These are phyloP conservation scores for Hippasteria phrygiana DNA, from an alignment of 53 echinoderm and acorn worm species.

Conservation along the genomic window DNA sequence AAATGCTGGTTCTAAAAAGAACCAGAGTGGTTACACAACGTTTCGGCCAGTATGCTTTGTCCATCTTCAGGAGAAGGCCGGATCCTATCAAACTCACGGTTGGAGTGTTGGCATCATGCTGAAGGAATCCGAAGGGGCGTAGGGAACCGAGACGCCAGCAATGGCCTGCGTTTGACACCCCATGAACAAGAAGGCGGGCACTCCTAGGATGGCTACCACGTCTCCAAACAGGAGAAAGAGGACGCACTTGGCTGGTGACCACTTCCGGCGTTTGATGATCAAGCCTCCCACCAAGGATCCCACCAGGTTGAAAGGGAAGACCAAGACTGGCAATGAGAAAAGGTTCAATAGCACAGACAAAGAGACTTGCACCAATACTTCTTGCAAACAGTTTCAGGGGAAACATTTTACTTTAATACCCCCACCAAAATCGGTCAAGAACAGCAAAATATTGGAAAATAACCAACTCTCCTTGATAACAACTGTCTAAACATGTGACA, in stretches of 20 bases:
- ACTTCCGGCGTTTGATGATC: constrained; percentile 40
- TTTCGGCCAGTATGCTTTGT: no score
- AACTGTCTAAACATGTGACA: no score
- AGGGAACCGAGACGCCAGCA: constrained; percentile 6
- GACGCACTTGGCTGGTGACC: constrained; percentile 51
- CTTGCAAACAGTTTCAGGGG: no score
- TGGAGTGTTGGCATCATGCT: not conserved
- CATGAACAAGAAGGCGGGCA: constrained; percentile 28
- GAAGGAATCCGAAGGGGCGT: not conserved
- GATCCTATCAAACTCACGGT: not conserved
- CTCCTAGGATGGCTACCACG: constrained; percentile 12
- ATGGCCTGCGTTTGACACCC: constrained; percentile 44
- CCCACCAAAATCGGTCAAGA: no score
- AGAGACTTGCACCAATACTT: no score
- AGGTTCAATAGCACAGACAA: not conserved
- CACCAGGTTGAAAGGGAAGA: constrained; percentile 54
- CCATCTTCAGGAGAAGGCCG: not conserved
- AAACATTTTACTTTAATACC: no score
- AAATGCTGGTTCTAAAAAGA: no score
- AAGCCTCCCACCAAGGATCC: constrained; percentile 36
- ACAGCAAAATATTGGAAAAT: no score
- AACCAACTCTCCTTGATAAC: no score
- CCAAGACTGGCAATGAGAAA: constrained; percentile 4
- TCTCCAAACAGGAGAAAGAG: constrained; percentile 58
- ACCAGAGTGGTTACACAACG: no score